phyloP scores from a whole-genome alignment of 35 echinoderm and acorn worm genomes.

The Ophiothrix spiculata region DNA sequence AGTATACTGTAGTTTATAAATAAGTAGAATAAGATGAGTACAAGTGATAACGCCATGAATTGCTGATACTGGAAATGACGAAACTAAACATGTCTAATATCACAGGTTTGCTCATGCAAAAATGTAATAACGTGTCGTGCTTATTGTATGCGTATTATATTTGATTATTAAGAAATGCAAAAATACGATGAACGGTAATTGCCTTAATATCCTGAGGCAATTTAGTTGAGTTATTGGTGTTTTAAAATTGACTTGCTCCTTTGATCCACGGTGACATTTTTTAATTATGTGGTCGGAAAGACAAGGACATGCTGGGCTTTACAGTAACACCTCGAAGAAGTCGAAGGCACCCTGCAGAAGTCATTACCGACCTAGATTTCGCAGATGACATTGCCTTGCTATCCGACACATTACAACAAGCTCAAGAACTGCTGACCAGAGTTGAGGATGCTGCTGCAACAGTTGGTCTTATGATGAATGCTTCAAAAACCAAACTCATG shows the following conservation, averaged over 20 bases:
- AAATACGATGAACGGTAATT: not conserved
- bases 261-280: not conserved
- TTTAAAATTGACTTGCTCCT: constrained; percentile 2
- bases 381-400: too few relatives aligned
- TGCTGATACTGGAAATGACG: not conserved
- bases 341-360: too few relatives aligned
- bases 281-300: constrained; percentile 1
- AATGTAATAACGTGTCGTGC: constrained; percentile 9
- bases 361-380: too few relatives aligned
- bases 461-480: too few relatives aligned
- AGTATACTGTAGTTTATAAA: not conserved
- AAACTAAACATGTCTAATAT: not conserved
- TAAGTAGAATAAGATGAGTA: not conserved
- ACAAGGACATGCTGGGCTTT: too few relatives aligned
- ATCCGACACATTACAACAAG: too few relatives aligned
- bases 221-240: constrained; percentile 11
- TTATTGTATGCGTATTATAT: constrained; percentile 13
- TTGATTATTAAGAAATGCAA: not conserved
- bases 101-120: not conserved
- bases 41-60: not conserved
- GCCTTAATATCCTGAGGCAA: not conserved
- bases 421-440: too few relatives aligned
- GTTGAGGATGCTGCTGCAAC: too few relatives aligned
- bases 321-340: too few relatives aligned
- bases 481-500: too few relatives aligned